Conservation (phyloP, 2,888 invertebrate genomes). For the Ophraella communa region DNA sequence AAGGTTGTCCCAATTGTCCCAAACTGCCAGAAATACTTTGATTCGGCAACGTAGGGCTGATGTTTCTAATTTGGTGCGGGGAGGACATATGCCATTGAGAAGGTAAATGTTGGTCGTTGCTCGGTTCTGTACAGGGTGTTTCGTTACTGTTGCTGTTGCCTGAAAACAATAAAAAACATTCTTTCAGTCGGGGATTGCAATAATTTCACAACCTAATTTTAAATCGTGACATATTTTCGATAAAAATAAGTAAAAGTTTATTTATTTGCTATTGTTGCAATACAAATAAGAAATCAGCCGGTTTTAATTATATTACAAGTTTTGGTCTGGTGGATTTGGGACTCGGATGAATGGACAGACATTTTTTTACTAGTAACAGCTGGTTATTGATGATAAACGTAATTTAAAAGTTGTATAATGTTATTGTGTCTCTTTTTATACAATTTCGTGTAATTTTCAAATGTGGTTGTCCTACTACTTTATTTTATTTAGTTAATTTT, state of each 20-base stretch:
- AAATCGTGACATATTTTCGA: not conserved
- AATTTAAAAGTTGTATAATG: conserved; percentile 25
- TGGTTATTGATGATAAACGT: conserved; percentile 23
- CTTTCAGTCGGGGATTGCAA: no score
- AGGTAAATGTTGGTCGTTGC: conserved; percentile 57
- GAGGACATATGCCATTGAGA: conserved; percentile 47
- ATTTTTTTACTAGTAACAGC: conserved; percentile 16
- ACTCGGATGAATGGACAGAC: conserved; percentile 19
- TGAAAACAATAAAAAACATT: conserved; percentile 42
- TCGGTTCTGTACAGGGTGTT: conserved; percentile 32
- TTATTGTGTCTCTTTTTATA: not conserved
- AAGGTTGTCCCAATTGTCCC: conserved; percentile 39
- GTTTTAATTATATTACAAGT: conserved; percentile 22
- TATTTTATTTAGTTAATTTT: not conserved
- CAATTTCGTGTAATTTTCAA: not conserved
- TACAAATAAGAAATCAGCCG: conserved; percentile 6
- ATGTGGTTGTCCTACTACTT: conserved; percentile 10
- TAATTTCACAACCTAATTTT: no score
- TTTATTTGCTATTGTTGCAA: conserved; percentile 10
- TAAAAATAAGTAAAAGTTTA: conserved; percentile 13
- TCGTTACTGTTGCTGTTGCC: conserved; percentile 54
- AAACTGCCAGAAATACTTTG: conserved; percentile 32
- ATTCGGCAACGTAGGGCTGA: conserved; percentile 45
- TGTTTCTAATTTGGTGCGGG: conserved; percentile 47
- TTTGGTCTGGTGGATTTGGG: conserved; percentile 16